Conservation (phyloP, 2,797 vertebrate genomes). For the Melanotaenia maccullochi region DNA sequence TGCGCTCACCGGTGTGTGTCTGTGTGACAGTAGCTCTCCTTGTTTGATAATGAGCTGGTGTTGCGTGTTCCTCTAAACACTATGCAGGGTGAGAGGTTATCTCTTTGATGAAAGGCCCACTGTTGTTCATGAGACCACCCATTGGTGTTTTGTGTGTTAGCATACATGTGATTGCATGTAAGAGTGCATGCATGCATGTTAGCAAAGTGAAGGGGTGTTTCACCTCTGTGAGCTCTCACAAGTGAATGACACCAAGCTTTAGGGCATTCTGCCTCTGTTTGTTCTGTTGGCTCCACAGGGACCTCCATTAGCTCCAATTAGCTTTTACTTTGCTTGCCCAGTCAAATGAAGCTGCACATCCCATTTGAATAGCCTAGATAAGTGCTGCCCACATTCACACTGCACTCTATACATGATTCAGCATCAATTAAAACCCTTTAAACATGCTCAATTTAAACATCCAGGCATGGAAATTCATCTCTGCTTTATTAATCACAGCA, state of each 20-base stretch:
- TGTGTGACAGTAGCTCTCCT: conserved; percentile 24
- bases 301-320: conserved; percentile 83
- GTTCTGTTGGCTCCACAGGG: conserved; percentile 76
- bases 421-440: not conserved
- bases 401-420: conserved; percentile 10
- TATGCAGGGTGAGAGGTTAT: conserved; percentile 53
- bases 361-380: conserved; percentile 55
- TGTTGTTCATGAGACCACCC: conserved; percentile 69
- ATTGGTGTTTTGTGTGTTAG: conserved; percentile 47
- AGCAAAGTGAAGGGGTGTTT: conserved; percentile 42
- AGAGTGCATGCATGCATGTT: conserved; percentile 35
- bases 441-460: conserved; percentile 6
- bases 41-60: conserved; percentile 54
- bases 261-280: conserved; percentile 79
- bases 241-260: conserved; percentile 80
- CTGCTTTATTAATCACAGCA: not conserved
- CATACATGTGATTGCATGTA: conserved; percentile 29
- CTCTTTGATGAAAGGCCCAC: conserved; percentile 66
- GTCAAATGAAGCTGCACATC: conserved; percentile 64
- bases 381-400: conserved; percentile 15
- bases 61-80: conserved; percentile 52
- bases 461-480: not conserved
- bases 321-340: conserved; percentile 67
- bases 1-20: conserved; percentile 11
- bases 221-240: conserved; percentile 60